These are phyloP conservation scores for Melopsittacus undulatus DNA, from an alignment of 2,797 vertebrate species.

Conservation along the genomic window DNA sequence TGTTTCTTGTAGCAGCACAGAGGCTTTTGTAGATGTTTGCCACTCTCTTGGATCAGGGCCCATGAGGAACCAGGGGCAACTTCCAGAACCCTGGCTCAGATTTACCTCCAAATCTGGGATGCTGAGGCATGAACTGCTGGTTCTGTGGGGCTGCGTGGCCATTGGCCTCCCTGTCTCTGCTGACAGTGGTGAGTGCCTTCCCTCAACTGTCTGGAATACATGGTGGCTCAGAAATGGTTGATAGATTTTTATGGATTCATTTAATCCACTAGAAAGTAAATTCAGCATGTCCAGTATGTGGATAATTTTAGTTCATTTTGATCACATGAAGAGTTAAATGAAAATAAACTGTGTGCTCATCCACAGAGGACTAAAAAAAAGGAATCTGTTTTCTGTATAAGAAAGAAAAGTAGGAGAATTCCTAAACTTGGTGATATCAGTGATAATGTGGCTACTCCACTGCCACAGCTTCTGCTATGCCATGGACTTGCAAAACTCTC, in stretches of 20 bases:
- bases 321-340: conserved; percentile 11
- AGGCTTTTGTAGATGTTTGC: background rate
- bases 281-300: background rate
- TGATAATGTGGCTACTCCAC: rapidly evolving
- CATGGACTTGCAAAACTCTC: background rate
- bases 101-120: background rate
- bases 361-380: background rate
- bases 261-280: background rate
- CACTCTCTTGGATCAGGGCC: background rate
- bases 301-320: background rate
- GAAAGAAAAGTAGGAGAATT: background rate
- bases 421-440: background rate
- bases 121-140: background rate
- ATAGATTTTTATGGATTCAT: background rate
- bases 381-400: background rate
- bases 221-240: background rate
- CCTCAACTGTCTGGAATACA: rapidly evolving
- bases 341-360: background rate
- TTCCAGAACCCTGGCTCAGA: background rate
- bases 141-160: background rate
- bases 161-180: background rate
- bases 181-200: rapidly evolving
- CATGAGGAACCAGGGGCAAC: background rate
- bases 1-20: background rate
- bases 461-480: background rate